phyloP scores from a whole-genome alignment of 37 sponge, comb jelly and placozoan species.

The Diacarnus erythraeanus region DNA sequence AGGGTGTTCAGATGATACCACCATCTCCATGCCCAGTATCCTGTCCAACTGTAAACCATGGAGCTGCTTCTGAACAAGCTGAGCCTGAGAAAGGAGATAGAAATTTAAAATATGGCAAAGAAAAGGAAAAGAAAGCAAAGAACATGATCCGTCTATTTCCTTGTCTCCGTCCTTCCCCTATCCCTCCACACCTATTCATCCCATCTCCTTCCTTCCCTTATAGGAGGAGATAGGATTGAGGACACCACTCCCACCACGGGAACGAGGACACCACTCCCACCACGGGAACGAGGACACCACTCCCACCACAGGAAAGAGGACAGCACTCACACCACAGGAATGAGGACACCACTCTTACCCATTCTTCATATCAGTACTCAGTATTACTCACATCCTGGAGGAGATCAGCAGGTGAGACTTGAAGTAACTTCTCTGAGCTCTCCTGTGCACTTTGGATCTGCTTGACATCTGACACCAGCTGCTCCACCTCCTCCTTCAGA shows the following conservation, averaged over 20 bases:
- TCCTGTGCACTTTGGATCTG: constrained; percentile 15
- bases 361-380: no score
- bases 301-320: not conserved
- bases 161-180: not conserved
- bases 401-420: constrained; percentile 39
- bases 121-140: not conserved
- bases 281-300: not conserved
- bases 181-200: not conserved
- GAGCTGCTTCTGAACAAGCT: constrained; percentile 61
- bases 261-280: not conserved
- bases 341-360: not conserved
- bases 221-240: no score
- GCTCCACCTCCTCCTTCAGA: constrained; percentile 63
- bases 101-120: not conserved
- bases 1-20: constrained; percentile 18
- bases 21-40: not conserved
- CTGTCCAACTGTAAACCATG: constrained; percentile 49
- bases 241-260: not conserved
- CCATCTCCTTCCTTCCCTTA: not conserved
- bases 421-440: constrained; percentile 33
- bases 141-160: not conserved
- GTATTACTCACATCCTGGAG: constrained; percentile 47
- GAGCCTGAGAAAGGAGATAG: constrained; percentile 15
- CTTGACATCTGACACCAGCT: constrained; percentile 56
- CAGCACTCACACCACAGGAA: not conserved